Base-by-base conservation (phyloP, 1,140 invertebrate species). In the Temnothorax longispinosus region DNA sequence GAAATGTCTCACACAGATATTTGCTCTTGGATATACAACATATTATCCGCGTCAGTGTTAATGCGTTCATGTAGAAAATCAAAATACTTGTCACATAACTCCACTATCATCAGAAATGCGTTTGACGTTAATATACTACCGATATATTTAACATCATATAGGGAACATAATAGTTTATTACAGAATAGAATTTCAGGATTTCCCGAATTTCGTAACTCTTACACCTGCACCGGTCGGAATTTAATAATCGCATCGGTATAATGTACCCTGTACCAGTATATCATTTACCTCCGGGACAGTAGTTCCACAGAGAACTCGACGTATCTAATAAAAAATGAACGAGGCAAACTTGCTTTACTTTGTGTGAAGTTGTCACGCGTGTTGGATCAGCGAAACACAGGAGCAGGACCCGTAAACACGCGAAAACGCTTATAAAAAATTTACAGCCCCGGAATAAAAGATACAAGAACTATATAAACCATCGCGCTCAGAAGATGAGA, bases 401-500 rank as follows among this genome's bases (percentile, higher is more conserved):
- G 38, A 15, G 64, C 1, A 18, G 62, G 15, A 64, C 6, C 3
- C 32, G 21, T 6, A 27, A 78, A 35, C 15, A n/a, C 64, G 77
- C 47, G 21, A n/a, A 69, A 69, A 35, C 8, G 21, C 54, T 60
- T 47, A 21, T 82, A 6, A 60, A 75, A 60, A 74, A 84, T 84
- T 62, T 74, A 84, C n/a, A 47, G 7, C 18, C 1, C 11, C 21
- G 69, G 54, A 60, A 75, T 74, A 62, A 84, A 75, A 60, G 80
- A 50, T 47, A 44, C 41, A 47, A 27, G 41, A 50, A 27, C 41
- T 3, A 13, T 32, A 50, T 62, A 62, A 75, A 60, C 80, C 65
- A 47, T 10, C 35, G n/a, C 11, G 44, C 32, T 38, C 32, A 18
- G n/a, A 69, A 27, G 50, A 64, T 13, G 52, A 58, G 38, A 54